Evolutionary conservation across 2,113 vertebrate species (phyloP).

Genomic region (Ranitomeya variabilis): DNA sequence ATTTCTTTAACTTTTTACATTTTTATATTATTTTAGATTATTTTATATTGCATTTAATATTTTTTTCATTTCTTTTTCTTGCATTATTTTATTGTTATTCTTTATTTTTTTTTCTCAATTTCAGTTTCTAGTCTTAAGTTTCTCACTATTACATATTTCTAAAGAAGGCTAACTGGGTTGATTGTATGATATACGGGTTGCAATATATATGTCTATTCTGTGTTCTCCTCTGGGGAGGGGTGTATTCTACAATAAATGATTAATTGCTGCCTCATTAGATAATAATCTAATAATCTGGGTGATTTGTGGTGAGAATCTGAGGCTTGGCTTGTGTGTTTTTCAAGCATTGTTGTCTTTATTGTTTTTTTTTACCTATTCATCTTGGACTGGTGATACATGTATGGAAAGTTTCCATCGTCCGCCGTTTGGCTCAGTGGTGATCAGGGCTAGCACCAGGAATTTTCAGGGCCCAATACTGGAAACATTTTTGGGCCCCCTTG

Average conservation of each 20-base stretch:
- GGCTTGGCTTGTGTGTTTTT: neutral
- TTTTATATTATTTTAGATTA: neutral
- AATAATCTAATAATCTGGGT: neutral
- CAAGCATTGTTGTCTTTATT: neutral
- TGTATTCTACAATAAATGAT: no score
- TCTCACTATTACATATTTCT: neutral
- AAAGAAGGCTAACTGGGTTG: neutral
- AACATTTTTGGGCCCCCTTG: no score
- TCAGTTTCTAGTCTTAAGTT: neutral
- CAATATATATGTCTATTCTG: no score
- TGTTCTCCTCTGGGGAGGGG: no score
- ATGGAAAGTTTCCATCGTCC: no score
- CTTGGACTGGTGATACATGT: neutral
- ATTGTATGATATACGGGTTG: no score
- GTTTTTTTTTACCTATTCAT: neutral
- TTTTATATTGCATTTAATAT: neutral
- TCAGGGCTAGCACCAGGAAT: no score
- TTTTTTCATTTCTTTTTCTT: neutral
- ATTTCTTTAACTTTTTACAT: neutral
- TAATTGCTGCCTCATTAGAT: neutral
- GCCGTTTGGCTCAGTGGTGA: no score
- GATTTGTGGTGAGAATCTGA: neutral
- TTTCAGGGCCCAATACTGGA: no score
- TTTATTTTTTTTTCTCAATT: neutral
- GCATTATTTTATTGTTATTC: neutral